These are phyloP conservation scores for Zenarchopterus dispar DNA, from an alignment of 2,797 vertebrate genomes.

Conservation along the genomic window DNA sequence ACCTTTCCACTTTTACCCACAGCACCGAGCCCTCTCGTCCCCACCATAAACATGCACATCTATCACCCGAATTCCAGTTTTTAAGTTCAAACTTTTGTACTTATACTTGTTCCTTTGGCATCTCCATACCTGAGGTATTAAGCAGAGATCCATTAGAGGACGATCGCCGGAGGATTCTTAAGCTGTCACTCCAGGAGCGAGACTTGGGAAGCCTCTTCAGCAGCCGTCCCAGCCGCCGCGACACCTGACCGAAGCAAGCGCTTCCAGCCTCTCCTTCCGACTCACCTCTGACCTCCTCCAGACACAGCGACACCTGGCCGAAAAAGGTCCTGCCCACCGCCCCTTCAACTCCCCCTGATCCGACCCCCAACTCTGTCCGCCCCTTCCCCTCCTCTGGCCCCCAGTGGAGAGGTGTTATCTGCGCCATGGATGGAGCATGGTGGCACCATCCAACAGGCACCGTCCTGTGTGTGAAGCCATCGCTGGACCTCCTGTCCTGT, in stretches of 20 bases:
- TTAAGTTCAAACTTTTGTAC: not conserved
- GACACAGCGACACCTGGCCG: conserved; percentile 57
- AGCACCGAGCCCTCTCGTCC: conserved; percentile 4
- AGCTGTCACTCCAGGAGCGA: conserved; percentile 82
- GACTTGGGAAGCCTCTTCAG: conserved; percentile 89
- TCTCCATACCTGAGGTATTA: conserved; percentile 84
- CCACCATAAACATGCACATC: not conserved
- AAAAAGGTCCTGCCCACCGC: conserved; percentile 68
- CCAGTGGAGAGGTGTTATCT: conserved; percentile 72
- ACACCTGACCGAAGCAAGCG: conserved; percentile 88
- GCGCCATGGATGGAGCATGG: conserved; percentile 67
- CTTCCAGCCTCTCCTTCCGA: conserved; percentile 69
- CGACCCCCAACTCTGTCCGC: conserved; percentile 44
- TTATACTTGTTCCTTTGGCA: not conserved
- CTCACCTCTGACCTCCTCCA: conserved; percentile 76
- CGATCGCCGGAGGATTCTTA: conserved; percentile 79
- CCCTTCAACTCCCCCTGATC: conserved; percentile 60
- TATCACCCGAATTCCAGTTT: not conserved
- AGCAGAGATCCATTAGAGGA: conserved; percentile 83
- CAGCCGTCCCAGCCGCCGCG: conserved; percentile 85
- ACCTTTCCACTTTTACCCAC: conserved; percentile 22
- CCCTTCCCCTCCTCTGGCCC: conserved; percentile 19
- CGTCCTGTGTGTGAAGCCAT: conserved; percentile 64
- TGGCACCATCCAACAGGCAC: conserved; percentile 71
- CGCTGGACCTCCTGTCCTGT: conserved; percentile 64